Conservation (phyloP, 2,888 invertebrate species). For the Tubulanus polymorphus region DNA sequence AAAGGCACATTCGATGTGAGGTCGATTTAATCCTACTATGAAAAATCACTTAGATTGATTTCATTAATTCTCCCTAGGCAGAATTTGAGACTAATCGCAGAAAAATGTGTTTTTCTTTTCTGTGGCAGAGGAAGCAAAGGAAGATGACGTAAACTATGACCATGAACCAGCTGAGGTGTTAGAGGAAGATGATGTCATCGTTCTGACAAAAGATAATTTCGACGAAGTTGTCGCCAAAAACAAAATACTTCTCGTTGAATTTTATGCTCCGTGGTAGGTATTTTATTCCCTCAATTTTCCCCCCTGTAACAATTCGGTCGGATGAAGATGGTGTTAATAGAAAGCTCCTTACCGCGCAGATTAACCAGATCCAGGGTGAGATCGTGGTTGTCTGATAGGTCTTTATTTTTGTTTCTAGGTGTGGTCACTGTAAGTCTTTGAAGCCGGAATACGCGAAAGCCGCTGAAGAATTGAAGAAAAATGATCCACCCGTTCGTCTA, state of each 20-base stretch:
- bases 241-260: constrained; percentile 53
- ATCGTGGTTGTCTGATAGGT: constrained; percentile 3
- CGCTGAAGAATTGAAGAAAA: constrained; percentile 28
- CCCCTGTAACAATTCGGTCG: no score
- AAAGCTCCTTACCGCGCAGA: constrained; percentile 1
- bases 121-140: no score
- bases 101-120: no score
- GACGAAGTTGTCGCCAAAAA: constrained; percentile 52
- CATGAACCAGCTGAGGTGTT: constrained; percentile 10
- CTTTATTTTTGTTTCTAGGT: constrained; percentile 27
- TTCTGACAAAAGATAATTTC: constrained; percentile 56
- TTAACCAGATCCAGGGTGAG: neutral
- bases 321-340: no score
- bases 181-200: constrained; percentile 53
- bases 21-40: no score
- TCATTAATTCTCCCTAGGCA: no score
- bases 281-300: no score
- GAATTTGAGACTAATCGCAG: no score
- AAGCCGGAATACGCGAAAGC: constrained; percentile 40
- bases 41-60: no score
- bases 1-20: no score
- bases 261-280: constrained; percentile 51
- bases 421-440: constrained; percentile 42
- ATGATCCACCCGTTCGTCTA: constrained; percentile 29
- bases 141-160: constrained; percentile 6